Evolutionary conservation across 1,140 invertebrate genomes (phyloP).

Genomic region (Wasmannia auropunctata): DNA sequence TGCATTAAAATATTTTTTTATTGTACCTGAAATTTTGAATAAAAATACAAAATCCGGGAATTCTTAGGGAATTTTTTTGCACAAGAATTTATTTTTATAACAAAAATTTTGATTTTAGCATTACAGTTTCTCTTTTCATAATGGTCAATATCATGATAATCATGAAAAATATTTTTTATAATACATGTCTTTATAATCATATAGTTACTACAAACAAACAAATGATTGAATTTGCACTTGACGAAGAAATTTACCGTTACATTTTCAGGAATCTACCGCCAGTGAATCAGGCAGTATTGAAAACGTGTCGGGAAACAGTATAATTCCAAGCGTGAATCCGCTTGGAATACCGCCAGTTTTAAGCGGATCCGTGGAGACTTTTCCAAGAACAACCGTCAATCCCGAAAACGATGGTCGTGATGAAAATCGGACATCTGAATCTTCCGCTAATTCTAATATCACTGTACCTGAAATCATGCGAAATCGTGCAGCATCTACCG

Average conservation of each 20-base stretch:
- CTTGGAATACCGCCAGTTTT: constrained; percentile 68
- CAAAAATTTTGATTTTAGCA: neutral
- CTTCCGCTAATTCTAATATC: constrained; percentile 67
- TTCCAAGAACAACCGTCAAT: constrained; percentile 69
- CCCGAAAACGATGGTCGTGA: constrained; percentile 51
- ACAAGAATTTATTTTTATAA: too few relatives aligned
- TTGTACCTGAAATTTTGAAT: too few relatives aligned
- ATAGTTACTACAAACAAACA: neutral
- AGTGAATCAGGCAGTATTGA: constrained; percentile 81
- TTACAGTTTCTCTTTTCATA: neutral
- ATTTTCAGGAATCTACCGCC: constrained; percentile 79
- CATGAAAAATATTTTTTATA: neutral
- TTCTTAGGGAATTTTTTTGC: too few relatives aligned
- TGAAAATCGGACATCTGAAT: constrained; percentile 59
- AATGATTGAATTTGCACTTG: neutral
- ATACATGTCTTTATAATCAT: neutral
- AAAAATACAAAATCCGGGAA: too few relatives aligned
- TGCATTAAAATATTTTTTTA: too few relatives aligned
- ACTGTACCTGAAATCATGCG: constrained; percentile 83
- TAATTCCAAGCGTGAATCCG: constrained; percentile 73
- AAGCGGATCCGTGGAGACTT: constrained; percentile 80
- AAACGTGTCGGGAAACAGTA: constrained; percentile 72
- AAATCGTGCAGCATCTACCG: constrained; percentile 84
- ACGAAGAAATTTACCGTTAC: constrained; percentile 10
- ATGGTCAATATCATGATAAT: neutral